Evolutionary conservation across 2,113 vertebrate species (phyloP), one percentile per base, ranked within the genome.

Genomic region (Turdus rufiventris): DNA sequence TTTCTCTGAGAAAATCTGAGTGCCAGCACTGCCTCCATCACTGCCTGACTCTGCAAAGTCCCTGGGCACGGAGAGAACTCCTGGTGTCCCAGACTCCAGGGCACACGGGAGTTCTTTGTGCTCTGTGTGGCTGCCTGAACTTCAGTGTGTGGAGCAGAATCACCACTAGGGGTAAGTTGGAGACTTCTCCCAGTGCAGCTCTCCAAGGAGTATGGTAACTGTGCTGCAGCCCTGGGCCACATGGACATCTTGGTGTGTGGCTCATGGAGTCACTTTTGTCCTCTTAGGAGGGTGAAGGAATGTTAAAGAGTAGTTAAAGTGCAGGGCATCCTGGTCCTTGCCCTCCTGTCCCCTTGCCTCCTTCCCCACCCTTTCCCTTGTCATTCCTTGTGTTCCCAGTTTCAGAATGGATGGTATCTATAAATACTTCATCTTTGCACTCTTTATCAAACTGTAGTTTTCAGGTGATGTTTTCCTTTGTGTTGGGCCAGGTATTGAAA

Each of bases 61-160:
- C 38, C 51, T 81, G 50, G n/a, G 33, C 5, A 5, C 1, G 38
- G 43, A 71, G 45, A 67, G 89, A 66, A 76, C 78, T 53, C 68
- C 29, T 54, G 26, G 34, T 51, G 21, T 6, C 2, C 29, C 8
- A 2, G 21, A 58, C 21, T 75, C 33, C 38, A 48, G 17, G 81
- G 48, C 29, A 89, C 23, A 17, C 0, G 0, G 45, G 21, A 45
- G 3, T 34, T 74, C 54, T 58, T 50, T 45, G 62, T 12, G 21
- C n/a, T 73, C 33, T 2, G 0, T 58, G 14, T 33, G 45, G 10
- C 7, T 12, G 20, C 28, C 60, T 63, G 38, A 80, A 66, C 47
- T 66, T 61, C 4, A 4, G 24, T 24, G 40, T 62, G 2, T 34
- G 42, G 21, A 93, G 57, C 43, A 73, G 60, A 54, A 90, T 34